phyloP scores from a whole-genome alignment of 2,113 vertebrate genomes.

The Chamaetylas fuelleborni region DNA sequence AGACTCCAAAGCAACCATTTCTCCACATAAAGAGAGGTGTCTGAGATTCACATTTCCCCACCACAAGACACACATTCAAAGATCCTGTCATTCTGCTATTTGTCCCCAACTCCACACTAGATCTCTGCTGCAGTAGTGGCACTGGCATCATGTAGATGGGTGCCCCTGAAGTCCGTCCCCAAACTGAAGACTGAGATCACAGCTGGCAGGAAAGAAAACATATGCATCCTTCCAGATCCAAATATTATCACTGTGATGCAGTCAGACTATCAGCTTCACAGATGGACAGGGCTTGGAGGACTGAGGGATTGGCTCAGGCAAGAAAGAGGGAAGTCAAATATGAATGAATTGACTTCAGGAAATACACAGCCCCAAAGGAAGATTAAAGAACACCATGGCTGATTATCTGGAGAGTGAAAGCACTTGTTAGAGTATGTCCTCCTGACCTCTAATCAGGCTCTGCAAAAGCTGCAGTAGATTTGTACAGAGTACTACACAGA shows the following conservation, averaged over 20 bases:
- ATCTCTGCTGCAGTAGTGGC: background rate
- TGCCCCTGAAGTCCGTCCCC: background rate
- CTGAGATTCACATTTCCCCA: background rate
- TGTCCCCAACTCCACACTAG: background rate
- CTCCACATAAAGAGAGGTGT: background rate
- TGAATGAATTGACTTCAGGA: background rate
- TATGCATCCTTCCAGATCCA: background rate
- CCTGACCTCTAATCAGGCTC: background rate
- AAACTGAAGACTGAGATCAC: background rate
- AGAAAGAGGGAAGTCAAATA: background rate
- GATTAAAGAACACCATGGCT: background rate
- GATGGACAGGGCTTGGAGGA: background rate
- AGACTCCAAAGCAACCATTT: background rate
- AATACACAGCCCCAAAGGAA: background rate
- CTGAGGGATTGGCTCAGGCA: background rate
- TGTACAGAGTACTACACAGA: background rate
- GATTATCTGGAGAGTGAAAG: background rate
- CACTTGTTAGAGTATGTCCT: background rate
- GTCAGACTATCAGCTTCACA: background rate
- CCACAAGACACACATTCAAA: background rate
- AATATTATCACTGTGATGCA: background rate
- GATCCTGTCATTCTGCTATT: background rate
- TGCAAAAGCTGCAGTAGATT: background rate
- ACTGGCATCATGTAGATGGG: background rate
- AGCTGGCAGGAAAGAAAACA: background rate